Conservation (phyloP, 1,140 invertebrate genomes). For the Ctenoplectra terminalis region DNA sequence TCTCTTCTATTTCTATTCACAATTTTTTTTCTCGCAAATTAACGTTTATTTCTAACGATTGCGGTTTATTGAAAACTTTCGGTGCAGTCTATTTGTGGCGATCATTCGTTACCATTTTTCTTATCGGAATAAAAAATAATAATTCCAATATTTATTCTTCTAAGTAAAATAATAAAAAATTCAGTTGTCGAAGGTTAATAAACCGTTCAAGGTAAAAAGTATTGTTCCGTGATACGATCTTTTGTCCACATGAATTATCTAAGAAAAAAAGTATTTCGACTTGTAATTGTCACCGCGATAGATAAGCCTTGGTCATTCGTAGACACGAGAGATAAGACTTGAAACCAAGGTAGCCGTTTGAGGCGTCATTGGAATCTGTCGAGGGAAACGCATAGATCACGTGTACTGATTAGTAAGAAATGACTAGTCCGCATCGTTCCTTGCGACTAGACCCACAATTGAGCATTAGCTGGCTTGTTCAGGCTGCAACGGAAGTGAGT, state of each 20-base stretch:
- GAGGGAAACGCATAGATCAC: constrained; percentile 32
- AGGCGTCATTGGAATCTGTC: constrained; percentile 37
- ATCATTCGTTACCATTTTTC: too few relatives aligned
- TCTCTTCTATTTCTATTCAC: neutral
- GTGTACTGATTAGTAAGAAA: constrained; percentile 46
- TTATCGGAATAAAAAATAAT: too few relatives aligned
- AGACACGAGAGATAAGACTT: constrained; percentile 7
- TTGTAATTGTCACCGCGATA: neutral
- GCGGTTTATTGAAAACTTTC: neutral
- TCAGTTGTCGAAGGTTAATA: too few relatives aligned
- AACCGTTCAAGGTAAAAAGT: too few relatives aligned
- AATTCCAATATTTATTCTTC: too few relatives aligned
- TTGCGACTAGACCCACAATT: constrained; percentile 34
- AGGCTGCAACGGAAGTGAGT: constrained; percentile 50
- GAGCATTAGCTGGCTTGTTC: constrained; percentile 51
- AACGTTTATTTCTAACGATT: too few relatives aligned
- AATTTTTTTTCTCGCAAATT: too few relatives aligned
- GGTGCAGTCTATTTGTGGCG: neutral
- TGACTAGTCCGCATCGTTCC: constrained; percentile 18
- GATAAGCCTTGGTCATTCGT: constrained; percentile 37
- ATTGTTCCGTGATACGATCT: neutral
- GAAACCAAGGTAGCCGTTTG: constrained; percentile 33
- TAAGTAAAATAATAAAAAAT: too few relatives aligned
- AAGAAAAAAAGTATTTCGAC: neutral
- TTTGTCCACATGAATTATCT: too few relatives aligned